Percentiles rank a stretch among this genome's conserved stretches.
Conservation (phyloP, 2,113 vertebrate species). For the Daboia siamensis region DNA sequence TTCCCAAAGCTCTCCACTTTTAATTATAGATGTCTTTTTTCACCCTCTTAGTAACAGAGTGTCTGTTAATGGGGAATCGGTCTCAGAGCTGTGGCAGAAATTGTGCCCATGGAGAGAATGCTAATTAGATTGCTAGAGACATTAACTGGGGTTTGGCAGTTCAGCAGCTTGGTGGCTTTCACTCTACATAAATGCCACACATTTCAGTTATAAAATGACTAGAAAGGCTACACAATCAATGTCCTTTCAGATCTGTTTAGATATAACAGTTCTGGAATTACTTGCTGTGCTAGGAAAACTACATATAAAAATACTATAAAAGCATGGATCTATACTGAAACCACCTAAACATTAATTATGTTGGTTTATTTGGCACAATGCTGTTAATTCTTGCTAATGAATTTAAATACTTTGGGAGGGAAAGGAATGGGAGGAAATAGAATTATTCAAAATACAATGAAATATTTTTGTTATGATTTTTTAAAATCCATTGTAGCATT, state of each 20-base stretch:
- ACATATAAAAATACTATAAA: background rate
- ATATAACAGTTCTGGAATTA: background rate
- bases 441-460: background rate
- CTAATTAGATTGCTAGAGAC: background rate
- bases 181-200: background rate
- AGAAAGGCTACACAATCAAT: background rate
- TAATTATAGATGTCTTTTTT: background rate
- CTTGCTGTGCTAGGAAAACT: background rate
- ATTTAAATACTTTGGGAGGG: background rate
- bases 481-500: background rate
- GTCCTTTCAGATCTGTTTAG: background rate
- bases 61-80: background rate
- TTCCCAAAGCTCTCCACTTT: background rate
- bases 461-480: background rate
- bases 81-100: background rate
- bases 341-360: background rate
- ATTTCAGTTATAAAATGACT: background rate
- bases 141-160: background rate
- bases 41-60: slow-evolving; percentile 2
- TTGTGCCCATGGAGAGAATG: slow-evolving; percentile 13
- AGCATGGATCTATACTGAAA: background rate
- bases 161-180: background rate
- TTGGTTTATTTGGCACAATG: background rate
- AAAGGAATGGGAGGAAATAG: background rate
- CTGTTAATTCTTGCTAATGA: background rate